Evolutionary conservation across 2,888 invertebrate genomes (phyloP).

Genomic region (Chaetogeoica ovagalla): DNA sequence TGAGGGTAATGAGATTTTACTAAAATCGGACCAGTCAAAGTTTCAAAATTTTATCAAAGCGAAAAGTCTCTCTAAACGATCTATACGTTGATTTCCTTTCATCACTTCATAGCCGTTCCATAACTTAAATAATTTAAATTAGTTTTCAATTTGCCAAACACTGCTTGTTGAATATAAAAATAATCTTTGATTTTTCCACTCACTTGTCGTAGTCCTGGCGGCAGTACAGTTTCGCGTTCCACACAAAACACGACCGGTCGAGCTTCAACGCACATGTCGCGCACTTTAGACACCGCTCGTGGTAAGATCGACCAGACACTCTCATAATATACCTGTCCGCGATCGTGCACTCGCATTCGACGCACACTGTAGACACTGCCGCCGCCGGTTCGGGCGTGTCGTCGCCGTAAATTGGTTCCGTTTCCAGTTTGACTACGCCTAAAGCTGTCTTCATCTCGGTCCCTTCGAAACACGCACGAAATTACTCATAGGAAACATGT

Average conservation of each 20-base stretch:
- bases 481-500: no score
- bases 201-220: slow-evolving; percentile 79
- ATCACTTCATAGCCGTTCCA: no score
- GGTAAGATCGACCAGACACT: slow-evolving; percentile 74
- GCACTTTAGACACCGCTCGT: slow-evolving; percentile 77
- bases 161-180: no score
- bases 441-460: slow-evolving; percentile 41
- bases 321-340: slow-evolving; percentile 76
- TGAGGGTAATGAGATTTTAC: no score
- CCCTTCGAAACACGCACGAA: slow-evolving; percentile 2
- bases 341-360: slow-evolving; percentile 70
- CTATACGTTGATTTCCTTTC: no score
- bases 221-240: slow-evolving; percentile 76
- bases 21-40: no score
- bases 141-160: no score
- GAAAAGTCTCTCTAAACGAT: no score
- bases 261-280: slow-evolving; percentile 72
- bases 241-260: slow-evolving; percentile 74
- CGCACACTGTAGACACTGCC: slow-evolving; percentile 50
- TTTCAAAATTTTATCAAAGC: no score
- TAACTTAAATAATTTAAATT: no score
- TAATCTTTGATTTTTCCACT: slow-evolving; percentile 56
- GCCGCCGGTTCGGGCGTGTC: not conserved
- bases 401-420: slow-evolving; percentile 42
- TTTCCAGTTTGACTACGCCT: slow-evolving; percentile 33